A percentile compares a stretch with the other conserved stretches of the same genome.
Evolutionary conservation across 2,797 vertebrate genomes (phyloP).

Genomic region (Tapera naevia): DNA sequence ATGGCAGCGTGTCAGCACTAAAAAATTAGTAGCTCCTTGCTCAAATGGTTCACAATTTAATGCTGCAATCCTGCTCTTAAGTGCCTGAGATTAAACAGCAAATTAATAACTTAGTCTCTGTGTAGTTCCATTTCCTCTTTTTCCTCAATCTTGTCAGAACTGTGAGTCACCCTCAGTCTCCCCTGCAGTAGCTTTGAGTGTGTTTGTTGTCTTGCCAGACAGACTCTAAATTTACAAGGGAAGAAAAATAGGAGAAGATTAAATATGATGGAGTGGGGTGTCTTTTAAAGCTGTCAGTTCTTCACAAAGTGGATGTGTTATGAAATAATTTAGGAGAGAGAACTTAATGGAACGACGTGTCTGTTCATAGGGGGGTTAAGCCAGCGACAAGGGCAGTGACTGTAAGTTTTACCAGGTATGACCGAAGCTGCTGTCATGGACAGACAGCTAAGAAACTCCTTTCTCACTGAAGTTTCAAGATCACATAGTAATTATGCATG

Average conservation of each 20-base stretch:
- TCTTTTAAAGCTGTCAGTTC: not conserved
- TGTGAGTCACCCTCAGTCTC: not conserved
- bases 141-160: not conserved
- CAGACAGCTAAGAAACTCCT: not conserved
- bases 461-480: not conserved
- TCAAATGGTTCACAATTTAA: not conserved
- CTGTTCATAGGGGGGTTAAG: not conserved
- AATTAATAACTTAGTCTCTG: not conserved
- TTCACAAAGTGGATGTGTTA: not conserved
- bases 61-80: not conserved
- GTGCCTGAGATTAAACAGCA: not conserved
- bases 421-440: not conserved
- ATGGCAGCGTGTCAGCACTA: not conserved
- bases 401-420: not conserved
- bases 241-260: not conserved
- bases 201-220: not conserved
- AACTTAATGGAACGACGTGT: not conserved
- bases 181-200: not conserved
- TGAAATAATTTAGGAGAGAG: not conserved
- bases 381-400: fast-evolving
- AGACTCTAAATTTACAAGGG: not conserved
- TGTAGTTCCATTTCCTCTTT: not conserved
- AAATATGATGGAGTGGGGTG: not conserved
- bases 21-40: not conserved
- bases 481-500: not conserved